Percentiles rank a stretch among this genome's conserved stretches.
These are phyloP conservation scores for Oncorhynchus kisutch DNA, from an alignment of 2,113 vertebrate genomes.

Conservation along the genomic window DNA sequence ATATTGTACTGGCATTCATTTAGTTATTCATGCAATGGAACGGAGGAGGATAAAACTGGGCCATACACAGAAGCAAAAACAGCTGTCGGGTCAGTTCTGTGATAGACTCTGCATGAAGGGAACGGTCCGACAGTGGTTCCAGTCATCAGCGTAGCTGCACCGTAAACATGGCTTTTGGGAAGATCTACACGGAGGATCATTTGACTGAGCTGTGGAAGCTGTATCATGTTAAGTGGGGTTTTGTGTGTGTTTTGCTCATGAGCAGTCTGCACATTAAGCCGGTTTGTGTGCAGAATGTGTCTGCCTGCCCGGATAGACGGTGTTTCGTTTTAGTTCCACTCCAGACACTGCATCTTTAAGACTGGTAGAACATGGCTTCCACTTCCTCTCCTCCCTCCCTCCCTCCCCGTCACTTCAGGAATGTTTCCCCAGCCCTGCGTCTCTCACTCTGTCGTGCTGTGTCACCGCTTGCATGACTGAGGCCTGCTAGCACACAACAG, in stretches of 20 bases:
- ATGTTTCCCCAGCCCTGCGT: constrained; percentile 52
- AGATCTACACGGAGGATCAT: too few species aligned
- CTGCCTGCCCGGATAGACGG: neutral
- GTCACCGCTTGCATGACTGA: constrained; percentile 43
- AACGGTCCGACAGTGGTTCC: too few species aligned
- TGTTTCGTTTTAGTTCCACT: neutral
- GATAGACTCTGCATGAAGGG: too few species aligned
- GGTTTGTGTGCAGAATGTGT: neutral
- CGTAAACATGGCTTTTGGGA: neutral
- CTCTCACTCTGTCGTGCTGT: constrained; percentile 43
- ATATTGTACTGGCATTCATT: neutral
- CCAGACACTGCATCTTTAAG: constrained; percentile 47
- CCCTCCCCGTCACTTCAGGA: constrained; percentile 67
- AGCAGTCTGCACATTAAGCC: neutral
- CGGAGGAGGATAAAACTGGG: constrained; percentile 16
- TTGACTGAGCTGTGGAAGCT: too few species aligned
- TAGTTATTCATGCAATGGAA: neutral
- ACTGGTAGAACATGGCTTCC: constrained; percentile 29
- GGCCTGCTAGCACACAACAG: neutral
- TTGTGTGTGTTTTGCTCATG: neutral
- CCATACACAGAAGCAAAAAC: constrained; percentile 13
- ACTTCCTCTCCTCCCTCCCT: constrained; percentile 56
- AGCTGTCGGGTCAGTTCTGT: neutral
- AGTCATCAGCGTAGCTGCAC: neutral
- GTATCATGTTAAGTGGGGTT: neutral